These are phyloP conservation scores for Deroptyus accipitrinus DNA, from an alignment of 2,113 vertebrate genomes.

Conservation along the genomic window DNA sequence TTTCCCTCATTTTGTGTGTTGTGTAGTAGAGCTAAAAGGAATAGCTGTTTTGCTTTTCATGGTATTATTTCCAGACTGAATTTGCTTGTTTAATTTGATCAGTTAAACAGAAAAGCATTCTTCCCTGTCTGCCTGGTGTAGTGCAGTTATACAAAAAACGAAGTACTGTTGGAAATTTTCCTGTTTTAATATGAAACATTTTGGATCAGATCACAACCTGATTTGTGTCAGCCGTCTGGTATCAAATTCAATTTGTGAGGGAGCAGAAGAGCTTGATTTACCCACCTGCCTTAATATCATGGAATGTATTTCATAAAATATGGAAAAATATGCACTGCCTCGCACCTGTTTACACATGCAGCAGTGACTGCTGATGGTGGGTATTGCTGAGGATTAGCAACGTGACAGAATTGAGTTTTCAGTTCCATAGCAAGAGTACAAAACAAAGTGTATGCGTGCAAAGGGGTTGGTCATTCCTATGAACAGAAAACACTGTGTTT, in stretches of 20 bases:
- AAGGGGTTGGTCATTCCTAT: not conserved
- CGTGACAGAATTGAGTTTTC: not conserved
- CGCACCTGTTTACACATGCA: not conserved
- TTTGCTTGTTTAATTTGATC: not conserved
- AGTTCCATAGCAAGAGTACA: not conserved
- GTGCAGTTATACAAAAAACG: not conserved
- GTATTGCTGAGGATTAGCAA: not conserved
- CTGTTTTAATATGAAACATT: not conserved
- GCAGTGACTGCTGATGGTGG: not conserved
- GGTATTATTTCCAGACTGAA: not conserved
- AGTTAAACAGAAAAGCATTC: not conserved
- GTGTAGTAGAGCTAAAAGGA: not conserved
- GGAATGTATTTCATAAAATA: slow-evolving; percentile 28
- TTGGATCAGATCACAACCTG: slow-evolving; percentile 14
- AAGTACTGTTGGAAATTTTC: not conserved
- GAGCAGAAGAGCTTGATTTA: slow-evolving; percentile 24
- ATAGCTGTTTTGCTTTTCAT: not conserved
- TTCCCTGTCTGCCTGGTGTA: not conserved
- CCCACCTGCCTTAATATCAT: not conserved
- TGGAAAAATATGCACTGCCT: slow-evolving; percentile 27
- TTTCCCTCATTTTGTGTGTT: not conserved
- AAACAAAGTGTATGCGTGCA: not conserved
- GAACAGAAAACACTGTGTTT: not conserved
- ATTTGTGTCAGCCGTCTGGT: slow-evolving; percentile 10
- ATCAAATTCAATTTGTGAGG: slow-evolving; percentile 24